Evolutionary conservation across 2,888 invertebrate genomes (phyloP).

Genomic region (Leistus spinibarbis): DNA sequence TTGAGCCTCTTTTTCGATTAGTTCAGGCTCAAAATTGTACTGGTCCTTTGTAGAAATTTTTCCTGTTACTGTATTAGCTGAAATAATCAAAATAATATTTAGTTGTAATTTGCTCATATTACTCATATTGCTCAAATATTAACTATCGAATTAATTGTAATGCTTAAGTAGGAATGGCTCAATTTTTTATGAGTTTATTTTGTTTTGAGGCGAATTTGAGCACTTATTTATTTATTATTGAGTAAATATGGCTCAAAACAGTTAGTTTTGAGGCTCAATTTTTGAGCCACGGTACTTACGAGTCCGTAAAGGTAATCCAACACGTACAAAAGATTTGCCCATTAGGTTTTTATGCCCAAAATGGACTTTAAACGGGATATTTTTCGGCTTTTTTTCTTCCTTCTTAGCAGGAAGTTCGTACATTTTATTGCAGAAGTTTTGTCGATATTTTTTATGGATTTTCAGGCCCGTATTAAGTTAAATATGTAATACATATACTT

Average conservation of each 20-base stretch:
- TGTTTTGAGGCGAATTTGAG: neutral
- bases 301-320: slow-evolving; percentile 43
- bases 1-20: slow-evolving; percentile 48
- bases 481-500: too few species aligned
- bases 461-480: neutral
- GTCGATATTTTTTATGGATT: neutral
- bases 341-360: slow-evolving; percentile 48
- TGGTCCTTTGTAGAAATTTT: slow-evolving; percentile 51
- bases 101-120: too few species aligned
- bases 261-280: neutral
- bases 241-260: too few species aligned
- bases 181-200: too few species aligned
- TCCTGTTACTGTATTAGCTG: slow-evolving; percentile 50
- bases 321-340: slow-evolving; percentile 43
- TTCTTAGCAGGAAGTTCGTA: slow-evolving; percentile 28
- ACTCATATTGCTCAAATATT: too few species aligned
- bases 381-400: slow-evolving; percentile 40
- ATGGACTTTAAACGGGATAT: slow-evolving; percentile 51
- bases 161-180: too few species aligned
- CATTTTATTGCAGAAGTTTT: slow-evolving; percentile 17
- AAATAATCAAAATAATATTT: too few species aligned
- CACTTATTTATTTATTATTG: too few species aligned
- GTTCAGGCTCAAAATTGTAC: slow-evolving; percentile 41
- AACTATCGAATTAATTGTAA: too few species aligned
- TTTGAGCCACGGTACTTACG: slow-evolving; percentile 39